Evolutionary conservation across 2,888 invertebrate genomes (phyloP), one percentile per base, ranked within the genome.

Genomic region (Spisula subtruncata): DNA sequence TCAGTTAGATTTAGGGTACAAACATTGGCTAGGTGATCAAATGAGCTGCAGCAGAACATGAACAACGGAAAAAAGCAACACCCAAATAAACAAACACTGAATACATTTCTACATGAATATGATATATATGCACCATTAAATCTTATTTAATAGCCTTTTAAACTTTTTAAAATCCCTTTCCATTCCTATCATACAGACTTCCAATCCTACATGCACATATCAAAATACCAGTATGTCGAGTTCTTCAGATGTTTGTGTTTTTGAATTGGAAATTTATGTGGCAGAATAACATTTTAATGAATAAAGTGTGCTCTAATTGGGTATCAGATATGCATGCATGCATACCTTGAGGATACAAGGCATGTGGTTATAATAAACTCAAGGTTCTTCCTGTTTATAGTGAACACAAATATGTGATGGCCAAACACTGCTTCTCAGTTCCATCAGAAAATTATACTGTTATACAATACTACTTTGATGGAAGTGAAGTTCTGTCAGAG

Each of bases 231-330:
- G 41, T 41, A 25, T 66, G 8, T 66, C 20, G 25, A n/a, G 60
- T 10, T 10, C 2, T 66, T 66, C 60, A 10, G 1, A 2, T 25
- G n/a, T 25, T 25, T 25, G 1, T 66, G n/a, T 66, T 66, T 25
- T 4, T 0, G 18, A n/a, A 66, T 66, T 66, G 60, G n/a, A 66
- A 25, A 25, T 75, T 32, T 75, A 75, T 75, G 35, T 25, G 75
- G 32, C 60, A 35, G 32, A 20, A 75, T 75, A 35, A 35, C 35
- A 75, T 75, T 75, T 75, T 75, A 75, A 75, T 75, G 75, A 75
- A 75, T 75, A 35, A 75, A 75, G 75, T 75, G 75, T 75, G 75
- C 35, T 75, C 29, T 75, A 75, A 75, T 75, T 75, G 75, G 75
- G 12, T 35, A 14, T 35, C 14, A 32, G 75, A 75, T 75, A 75